Conservation (phyloP, 2,797 vertebrate species). For the Crypturellus tataupa region DNA sequence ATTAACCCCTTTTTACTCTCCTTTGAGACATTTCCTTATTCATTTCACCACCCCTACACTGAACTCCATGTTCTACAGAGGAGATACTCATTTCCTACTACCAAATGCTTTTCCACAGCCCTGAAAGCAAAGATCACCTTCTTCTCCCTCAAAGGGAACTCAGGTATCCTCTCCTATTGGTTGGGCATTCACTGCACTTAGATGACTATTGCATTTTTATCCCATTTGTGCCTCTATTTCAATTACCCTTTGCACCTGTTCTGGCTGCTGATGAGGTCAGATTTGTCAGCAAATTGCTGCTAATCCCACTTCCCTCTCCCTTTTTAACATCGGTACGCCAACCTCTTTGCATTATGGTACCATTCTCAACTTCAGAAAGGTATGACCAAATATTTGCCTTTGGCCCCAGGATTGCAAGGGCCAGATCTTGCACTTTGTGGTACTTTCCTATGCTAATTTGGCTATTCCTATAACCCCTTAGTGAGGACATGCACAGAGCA, state of each 20-base stretch:
- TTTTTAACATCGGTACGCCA: background rate
- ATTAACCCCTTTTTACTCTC: background rate
- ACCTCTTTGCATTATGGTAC: background rate
- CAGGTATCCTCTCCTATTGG: background rate
- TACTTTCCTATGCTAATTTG: background rate
- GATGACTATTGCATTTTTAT: background rate
- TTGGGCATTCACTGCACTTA: background rate
- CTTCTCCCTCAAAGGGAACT: background rate
- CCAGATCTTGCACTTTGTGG: slow-evolving; percentile 22
- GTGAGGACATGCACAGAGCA: background rate
- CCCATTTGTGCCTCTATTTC: background rate
- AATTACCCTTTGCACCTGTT: background rate
- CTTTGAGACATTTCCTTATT: background rate
- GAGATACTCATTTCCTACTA: background rate
- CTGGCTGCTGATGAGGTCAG: background rate
- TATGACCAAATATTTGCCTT: background rate
- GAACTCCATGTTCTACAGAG: background rate
- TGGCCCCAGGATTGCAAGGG: background rate
- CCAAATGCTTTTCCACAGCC: background rate
- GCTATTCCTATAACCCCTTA: background rate
- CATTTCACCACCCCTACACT: background rate
- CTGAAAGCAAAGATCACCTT: background rate
- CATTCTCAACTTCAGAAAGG: background rate
- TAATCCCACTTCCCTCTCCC: background rate
- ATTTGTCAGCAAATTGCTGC: background rate